A percentile compares a stretch with the other conserved stretches of the same genome.
phyloP scores from a whole-genome alignment of 2,113 vertebrate genomes.

The Ophiodon elongatus region DNA sequence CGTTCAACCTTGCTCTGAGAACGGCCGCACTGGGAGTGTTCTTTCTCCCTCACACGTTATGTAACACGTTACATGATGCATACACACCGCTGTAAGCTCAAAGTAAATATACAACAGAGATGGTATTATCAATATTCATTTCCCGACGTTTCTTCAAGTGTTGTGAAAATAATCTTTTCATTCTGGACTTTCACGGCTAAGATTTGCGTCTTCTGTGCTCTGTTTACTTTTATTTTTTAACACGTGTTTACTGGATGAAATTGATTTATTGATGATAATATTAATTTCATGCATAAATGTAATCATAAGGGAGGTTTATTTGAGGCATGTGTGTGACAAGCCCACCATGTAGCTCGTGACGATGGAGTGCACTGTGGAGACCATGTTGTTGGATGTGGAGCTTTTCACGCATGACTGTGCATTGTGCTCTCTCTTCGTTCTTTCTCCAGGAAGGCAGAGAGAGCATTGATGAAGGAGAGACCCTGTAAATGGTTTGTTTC shows the following conservation, averaged over 20 bases:
- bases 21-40: not conserved
- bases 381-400: not conserved
- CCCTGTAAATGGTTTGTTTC: not conserved
- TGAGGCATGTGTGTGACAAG: too few relatives aligned
- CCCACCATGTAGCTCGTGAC: too few relatives aligned
- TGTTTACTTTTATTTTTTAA: too few relatives aligned
- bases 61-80: not conserved
- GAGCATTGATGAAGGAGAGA: not conserved
- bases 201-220: too few relatives aligned
- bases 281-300: too few relatives aligned
- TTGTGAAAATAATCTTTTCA: too few relatives aligned
- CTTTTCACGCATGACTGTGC: not conserved
- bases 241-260: too few relatives aligned
- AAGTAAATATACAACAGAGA: not conserved
- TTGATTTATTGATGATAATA: too few relatives aligned
- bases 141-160: too few relatives aligned
- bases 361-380: not conserved
- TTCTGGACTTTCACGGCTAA: too few relatives aligned
- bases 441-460: not conserved
- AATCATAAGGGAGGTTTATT: too few relatives aligned
- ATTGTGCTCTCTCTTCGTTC: not conserved
- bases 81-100: not conserved
- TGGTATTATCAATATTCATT: too few relatives aligned
- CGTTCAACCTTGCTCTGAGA: constrained; percentile 8
- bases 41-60: not conserved